Percentiles rank a stretch among this genome's conserved stretches.
phyloP scores from a whole-genome alignment of 2,888 invertebrate species.

The Ormyrus pomaceus region DNA sequence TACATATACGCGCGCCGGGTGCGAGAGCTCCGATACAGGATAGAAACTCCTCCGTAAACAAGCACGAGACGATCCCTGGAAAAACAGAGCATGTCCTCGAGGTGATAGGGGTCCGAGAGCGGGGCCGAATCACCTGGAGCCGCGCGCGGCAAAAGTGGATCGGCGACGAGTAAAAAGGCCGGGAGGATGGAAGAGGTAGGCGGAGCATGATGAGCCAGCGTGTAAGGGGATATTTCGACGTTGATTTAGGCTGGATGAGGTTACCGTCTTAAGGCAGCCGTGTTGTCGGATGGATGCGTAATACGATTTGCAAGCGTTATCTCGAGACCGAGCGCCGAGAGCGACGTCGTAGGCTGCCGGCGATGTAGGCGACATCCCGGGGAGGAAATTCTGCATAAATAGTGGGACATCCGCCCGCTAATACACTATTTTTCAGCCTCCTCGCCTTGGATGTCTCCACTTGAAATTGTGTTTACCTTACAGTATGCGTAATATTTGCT shows the following conservation, averaged over 20 bases:
- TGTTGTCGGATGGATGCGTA: constrained; percentile 65
- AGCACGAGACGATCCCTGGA: neutral
- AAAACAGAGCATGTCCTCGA: neutral
- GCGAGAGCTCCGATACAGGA: neutral
- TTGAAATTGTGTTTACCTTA: too few relatives aligned
- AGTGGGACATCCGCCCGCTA: neutral
- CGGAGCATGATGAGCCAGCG: neutral
- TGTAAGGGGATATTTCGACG: too few relatives aligned
- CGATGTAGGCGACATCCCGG: neutral
- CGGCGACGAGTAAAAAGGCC: neutral
- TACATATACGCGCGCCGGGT: constrained; percentile 39
- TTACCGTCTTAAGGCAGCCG: neutral
- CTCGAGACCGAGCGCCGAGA: constrained; percentile 62
- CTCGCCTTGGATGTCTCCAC: too few relatives aligned
- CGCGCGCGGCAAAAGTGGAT: neutral
- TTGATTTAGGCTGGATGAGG: too few relatives aligned
- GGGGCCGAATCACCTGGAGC: neutral
- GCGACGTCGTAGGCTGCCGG: neutral
- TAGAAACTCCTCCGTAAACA: constrained; percentile 23
- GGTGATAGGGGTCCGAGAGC: neutral
- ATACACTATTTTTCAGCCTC: too few relatives aligned
- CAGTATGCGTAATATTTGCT: too few relatives aligned
- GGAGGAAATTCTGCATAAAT: constrained; percentile 26
- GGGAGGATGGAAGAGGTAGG: neutral
- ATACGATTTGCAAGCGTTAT: constrained; percentile 75